Evolutionary conservation across 2,113 vertebrate species (phyloP), one percentile per base, ranked within the genome.

Genomic region (Geococcyx californianus): DNA sequence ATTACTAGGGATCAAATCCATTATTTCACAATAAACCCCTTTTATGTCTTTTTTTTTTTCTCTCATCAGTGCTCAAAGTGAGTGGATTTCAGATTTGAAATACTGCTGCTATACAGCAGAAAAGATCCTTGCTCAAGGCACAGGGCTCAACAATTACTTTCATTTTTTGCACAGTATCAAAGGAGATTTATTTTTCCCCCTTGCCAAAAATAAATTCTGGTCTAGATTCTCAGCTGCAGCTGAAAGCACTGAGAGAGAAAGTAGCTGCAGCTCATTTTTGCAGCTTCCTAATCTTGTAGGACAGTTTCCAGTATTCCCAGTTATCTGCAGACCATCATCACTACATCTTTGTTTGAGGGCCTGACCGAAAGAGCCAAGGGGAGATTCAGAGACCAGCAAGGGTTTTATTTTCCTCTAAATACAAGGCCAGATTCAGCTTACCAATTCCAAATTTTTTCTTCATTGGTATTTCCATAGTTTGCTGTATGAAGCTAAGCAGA

Each of bases 181-280:
- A 91, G 68, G 78, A 96, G 83, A 91, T 88, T 90, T 91, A 74
- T 96, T 94, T 82, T 76, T 36, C 23, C 49, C 54, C 23, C 47
- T 84, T 93, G 91, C 88, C 93, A 94, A 94, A 93, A 93, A 86
- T 90, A 94, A 94, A 94, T 33, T 38, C 88, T 86, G 60, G 73
- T 91, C 91, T 85, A 88, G 75, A 96, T 94, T 87, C 84, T 77
- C 87, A 91, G 91, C 91, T 84, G 93, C 87, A 95, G 90, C 93
- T 90, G 72, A 91, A 33, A 91, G 73, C 49, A 25, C 44, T 75
- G 84, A 36, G 60, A 93, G 75, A 73, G 62, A 95, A 94, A 91
- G 91, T 36, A 70, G 49, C 72, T 89, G 60, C 80, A 77, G 60
- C 44, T 89, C 21, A 31, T 84, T 88, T 89, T 74, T 60, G 56